These are phyloP conservation scores for Elysia chlorotica DNA, from an alignment of 1,140 invertebrate species.

Conservation along the genomic window DNA sequence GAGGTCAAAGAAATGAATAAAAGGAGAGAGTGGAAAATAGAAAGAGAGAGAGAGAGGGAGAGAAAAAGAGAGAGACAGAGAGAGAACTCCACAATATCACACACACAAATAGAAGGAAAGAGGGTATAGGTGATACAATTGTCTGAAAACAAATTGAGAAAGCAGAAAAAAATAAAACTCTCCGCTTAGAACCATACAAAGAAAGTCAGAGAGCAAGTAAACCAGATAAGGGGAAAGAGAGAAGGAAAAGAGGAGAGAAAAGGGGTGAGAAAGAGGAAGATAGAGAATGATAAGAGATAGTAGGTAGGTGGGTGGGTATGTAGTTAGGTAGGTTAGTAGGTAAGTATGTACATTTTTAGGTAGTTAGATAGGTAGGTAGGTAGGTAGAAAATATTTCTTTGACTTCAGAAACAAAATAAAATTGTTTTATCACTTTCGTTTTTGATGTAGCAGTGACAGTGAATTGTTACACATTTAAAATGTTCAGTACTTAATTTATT, in stretches of 20 bases:
- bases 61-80: no score
- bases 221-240: neutral
- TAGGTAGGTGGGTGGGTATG: neutral
- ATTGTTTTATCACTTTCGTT: neutral
- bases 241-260: neutral
- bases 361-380: neutral
- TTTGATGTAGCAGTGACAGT: neutral
- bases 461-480: neutral
- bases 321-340: neutral
- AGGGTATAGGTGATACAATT: neutral
- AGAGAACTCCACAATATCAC: neutral
- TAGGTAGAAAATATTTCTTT: neutral
- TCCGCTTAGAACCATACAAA: neutral
- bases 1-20: no score
- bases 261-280: neutral
- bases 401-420: neutral
- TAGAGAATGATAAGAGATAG: neutral
- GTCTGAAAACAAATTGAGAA: neutral
- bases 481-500: no score
- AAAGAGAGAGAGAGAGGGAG: no score
- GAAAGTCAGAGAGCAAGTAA: neutral
- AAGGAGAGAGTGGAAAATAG: no score
- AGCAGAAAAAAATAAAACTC: neutral
- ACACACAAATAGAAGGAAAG: neutral
- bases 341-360: no score